These are phyloP conservation scores for Antigone vipio DNA, from an alignment of 2,113 vertebrate species.

Conservation along the genomic window DNA sequence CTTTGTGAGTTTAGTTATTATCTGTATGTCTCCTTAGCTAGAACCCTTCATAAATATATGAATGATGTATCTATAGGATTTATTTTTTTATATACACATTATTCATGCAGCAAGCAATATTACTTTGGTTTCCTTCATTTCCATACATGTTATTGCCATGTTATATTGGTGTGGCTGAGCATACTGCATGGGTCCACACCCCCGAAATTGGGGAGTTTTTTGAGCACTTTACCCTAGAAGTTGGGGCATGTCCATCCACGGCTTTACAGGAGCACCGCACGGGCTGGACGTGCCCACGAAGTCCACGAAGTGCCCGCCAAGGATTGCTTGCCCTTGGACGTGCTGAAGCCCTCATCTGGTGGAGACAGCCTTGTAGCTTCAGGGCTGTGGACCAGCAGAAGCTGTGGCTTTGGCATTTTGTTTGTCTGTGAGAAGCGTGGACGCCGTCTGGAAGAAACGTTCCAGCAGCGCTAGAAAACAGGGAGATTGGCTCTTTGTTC, in stretches of 20 bases:
- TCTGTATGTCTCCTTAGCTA: neutral
- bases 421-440: neutral
- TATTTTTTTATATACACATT: neutral
- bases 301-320: fast-evolving
- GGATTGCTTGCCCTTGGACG: neutral
- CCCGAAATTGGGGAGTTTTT: fast-evolving
- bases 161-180: fast-evolving
- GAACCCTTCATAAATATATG: neutral
- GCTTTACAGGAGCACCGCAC: neutral
- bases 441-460: fast-evolving
- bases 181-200: neutral
- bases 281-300: neutral
- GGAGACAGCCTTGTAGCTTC: neutral
- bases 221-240: neutral
- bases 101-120: neutral
- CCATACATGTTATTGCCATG: fast-evolving
- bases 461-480: neutral
- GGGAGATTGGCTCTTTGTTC: neutral
- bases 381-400: neutral
- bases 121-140: neutral
- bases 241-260: neutral
- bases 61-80: neutral
- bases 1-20: neutral
- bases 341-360: neutral
- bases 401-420: neutral